A percentile compares a stretch with the other conserved stretches of the same genome.
phyloP scores from a whole-genome alignment of 2,113 vertebrate species.

The Bothrops jararaca region DNA sequence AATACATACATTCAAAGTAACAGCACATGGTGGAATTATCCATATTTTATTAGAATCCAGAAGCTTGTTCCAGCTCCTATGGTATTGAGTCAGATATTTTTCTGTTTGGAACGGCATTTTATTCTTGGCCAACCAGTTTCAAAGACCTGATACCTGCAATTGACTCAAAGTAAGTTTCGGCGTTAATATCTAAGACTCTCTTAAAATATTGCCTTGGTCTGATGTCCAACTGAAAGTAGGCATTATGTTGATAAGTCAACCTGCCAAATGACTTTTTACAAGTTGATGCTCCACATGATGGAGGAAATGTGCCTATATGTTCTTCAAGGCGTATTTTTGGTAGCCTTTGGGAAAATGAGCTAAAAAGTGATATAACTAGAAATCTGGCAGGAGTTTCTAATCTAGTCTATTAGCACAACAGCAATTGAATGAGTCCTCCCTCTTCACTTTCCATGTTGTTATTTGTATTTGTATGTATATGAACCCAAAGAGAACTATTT shows the following conservation, averaged over 20 bases:
- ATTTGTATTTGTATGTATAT: neutral
- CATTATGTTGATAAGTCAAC: neutral
- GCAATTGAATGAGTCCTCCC: neutral
- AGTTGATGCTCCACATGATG: neutral
- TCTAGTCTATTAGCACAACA: neutral
- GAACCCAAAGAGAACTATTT: neutral
- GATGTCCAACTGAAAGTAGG: neutral
- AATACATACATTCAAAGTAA: no score
- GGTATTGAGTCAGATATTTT: neutral
- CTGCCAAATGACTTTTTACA: neutral
- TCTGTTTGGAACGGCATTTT: neutral
- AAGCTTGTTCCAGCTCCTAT: no score
- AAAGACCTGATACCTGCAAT: neutral
- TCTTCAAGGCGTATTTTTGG: neutral
- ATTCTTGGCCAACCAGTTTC: neutral
- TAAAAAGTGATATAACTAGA: neutral
- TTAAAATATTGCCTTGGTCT: neutral
- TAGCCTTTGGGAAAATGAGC: neutral
- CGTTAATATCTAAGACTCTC: neutral
- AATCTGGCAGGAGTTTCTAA: neutral
- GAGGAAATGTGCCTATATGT: neutral
- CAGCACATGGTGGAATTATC: no score
- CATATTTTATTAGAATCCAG: no score
- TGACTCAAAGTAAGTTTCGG: neutral
- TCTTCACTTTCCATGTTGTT: neutral